These are phyloP conservation scores for Bradypus variegatus DNA, from an alignment of 2,797 vertebrate genomes.

Conservation along the genomic window DNA sequence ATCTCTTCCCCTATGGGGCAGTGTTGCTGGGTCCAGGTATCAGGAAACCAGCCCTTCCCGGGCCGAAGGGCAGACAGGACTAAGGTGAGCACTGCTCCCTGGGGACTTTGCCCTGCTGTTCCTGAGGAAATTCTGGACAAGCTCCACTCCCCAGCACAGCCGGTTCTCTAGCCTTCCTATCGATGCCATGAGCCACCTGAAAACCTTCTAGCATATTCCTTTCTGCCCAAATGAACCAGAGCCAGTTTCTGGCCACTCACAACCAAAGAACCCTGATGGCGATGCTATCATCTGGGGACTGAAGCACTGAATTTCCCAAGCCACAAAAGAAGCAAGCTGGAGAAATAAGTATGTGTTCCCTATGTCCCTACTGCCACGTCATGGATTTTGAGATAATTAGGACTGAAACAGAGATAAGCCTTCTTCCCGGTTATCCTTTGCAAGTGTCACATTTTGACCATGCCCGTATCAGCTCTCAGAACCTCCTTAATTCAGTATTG, in stretches of 20 bases:
- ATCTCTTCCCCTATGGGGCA: neutral
- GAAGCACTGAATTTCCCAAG: neutral
- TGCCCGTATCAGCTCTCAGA: neutral
- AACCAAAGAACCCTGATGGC: neutral
- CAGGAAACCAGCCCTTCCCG: neutral
- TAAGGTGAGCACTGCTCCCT: neutral
- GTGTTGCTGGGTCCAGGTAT: neutral
- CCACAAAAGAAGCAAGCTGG: neutral
- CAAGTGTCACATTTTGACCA: neutral
- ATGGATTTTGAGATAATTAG: neutral
- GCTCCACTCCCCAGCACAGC: neutral
- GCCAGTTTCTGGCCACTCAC: accelerated
- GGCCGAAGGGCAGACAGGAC: neutral
- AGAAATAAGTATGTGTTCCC: neutral
- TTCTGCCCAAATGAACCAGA: neutral
- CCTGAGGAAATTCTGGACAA: neutral
- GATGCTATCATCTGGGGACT: neutral
- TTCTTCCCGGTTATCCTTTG: neutral
- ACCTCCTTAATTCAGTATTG: neutral
- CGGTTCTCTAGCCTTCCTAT: neutral
- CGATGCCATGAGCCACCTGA: neutral
- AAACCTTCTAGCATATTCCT: neutral
- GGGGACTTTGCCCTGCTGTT: neutral
- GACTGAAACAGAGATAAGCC: neutral
- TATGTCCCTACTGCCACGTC: neutral